These are phyloP conservation scores for Myiotriccus ornatus DNA, from an alignment of 2,797 vertebrate species.

Conservation along the genomic window DNA sequence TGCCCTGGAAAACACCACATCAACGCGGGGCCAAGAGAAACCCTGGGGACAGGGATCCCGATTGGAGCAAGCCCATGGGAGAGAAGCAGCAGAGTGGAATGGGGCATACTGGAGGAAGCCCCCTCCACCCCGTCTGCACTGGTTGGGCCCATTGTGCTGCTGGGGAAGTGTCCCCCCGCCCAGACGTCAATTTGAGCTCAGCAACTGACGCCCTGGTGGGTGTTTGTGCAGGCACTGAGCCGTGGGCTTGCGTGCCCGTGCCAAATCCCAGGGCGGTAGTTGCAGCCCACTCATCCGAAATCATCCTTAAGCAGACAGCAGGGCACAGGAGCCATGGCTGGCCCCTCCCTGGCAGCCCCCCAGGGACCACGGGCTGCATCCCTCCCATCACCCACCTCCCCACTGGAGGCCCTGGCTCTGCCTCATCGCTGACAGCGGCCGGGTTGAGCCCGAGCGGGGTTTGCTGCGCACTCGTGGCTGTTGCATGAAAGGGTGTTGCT, in stretches of 20 bases:
- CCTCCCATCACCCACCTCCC: neutral
- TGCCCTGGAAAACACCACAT: neutral
- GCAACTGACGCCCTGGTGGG: neutral
- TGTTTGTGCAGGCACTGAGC: neutral
- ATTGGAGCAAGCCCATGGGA: rapidly evolving
- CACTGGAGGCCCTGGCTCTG: neutral
- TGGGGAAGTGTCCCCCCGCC: neutral
- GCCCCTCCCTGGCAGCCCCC: neutral
- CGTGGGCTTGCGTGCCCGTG: neutral
- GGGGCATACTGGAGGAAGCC: neutral
- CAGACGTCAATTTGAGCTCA: neutral
- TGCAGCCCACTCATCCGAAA: neutral
- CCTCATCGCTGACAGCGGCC: rapidly evolving
- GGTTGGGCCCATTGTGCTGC: neutral
- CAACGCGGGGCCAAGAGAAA: neutral
- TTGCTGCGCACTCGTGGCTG: neutral
- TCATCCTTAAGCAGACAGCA: neutral
- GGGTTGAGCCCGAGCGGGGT: neutral
- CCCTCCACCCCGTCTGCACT: neutral
- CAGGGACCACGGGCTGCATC: rapidly evolving
- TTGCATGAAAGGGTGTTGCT: neutral
- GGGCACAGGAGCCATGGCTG: neutral
- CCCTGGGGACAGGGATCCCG: neutral
- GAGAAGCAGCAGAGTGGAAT: neutral
- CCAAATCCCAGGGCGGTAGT: neutral